phyloP scores from a whole-genome alignment of 2,888 invertebrate genomes.

The Zaprionus lineosus region DNA sequence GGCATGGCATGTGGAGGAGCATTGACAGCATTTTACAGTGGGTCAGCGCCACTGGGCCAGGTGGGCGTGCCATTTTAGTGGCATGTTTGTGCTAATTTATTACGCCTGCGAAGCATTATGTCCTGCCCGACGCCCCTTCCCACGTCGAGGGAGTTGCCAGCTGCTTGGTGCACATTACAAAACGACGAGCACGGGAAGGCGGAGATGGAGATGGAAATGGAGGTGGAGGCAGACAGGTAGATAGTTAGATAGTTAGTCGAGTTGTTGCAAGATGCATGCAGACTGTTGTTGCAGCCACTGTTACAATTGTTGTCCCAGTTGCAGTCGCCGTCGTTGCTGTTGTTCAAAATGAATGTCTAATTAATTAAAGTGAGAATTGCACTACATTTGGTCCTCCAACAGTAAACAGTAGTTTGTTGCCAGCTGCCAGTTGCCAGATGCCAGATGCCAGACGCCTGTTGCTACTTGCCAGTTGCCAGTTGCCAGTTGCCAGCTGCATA shows the following conservation, averaged over 20 bases:
- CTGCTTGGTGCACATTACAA: constrained; percentile 46
- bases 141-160: constrained; percentile 53
- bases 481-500: background rate
- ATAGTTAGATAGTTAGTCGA: constrained; percentile 10
- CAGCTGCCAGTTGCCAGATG: constrained; percentile 14
- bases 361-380: constrained; percentile 76
- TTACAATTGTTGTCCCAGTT: constrained; percentile 31
- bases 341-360: constrained; percentile 74
- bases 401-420: no score
- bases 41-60: constrained; percentile 41
- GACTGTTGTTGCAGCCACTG: no score
- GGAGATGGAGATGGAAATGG: constrained; percentile 8
- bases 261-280: no score
- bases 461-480: constrained; percentile 4
- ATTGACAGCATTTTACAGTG: constrained; percentile 72
- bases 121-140: constrained; percentile 35
- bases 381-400: constrained; percentile 46
- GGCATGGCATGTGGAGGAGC: constrained; percentile 66
- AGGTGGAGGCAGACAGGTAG: constrained; percentile 11
- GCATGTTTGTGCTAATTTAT: constrained; percentile 78
- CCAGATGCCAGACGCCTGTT: constrained; percentile 45
- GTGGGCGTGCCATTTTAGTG: constrained; percentile 73
- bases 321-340: constrained; percentile 18
- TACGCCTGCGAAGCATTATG: constrained; percentile 71
- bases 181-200: constrained; percentile 25